Percentiles rank a stretch among this genome's conserved stretches.
phyloP scores from a whole-genome alignment of 2,888 invertebrate species.

The Lomographa bimaculata region DNA sequence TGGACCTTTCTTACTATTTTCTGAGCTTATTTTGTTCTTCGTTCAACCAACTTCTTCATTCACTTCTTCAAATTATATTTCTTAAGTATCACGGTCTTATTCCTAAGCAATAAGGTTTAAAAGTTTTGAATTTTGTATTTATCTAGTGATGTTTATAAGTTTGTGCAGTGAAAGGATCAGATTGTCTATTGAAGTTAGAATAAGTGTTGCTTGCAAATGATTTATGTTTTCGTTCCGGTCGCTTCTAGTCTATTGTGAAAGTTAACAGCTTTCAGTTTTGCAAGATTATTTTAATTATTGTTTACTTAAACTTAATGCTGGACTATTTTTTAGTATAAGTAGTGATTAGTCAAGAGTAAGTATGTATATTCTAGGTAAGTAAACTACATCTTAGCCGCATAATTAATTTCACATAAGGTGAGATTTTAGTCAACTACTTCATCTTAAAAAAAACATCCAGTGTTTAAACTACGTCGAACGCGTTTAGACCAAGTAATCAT shows the following conservation, averaged over 20 bases:
- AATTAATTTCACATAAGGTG: too few relatives aligned
- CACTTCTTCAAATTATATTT: conserved; percentile 23
- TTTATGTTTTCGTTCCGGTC: conserved; percentile 62
- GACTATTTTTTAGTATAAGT: too few relatives aligned
- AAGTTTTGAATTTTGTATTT: background rate
- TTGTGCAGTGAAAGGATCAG: conserved; percentile 46
- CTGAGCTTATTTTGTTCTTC: conserved; percentile 52
- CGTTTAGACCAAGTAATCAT: too few relatives aligned
- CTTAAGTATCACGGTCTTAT: conserved; percentile 37
- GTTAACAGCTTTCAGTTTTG: conserved; percentile 2
- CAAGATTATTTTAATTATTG: too few relatives aligned
- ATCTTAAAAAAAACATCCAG: too few relatives aligned
- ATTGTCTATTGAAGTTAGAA: conserved; percentile 60
- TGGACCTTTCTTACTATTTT: conserved; percentile 49
- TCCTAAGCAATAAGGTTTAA: conserved; percentile 4
- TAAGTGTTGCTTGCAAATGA: conserved; percentile 61
- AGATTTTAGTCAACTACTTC: too few relatives aligned
- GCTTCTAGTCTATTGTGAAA: conserved; percentile 42
- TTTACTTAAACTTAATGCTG: too few relatives aligned
- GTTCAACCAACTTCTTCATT: conserved; percentile 39
- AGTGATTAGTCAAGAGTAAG: too few relatives aligned
- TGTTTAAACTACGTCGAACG: too few relatives aligned
- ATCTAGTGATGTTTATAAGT: conserved; percentile 5
- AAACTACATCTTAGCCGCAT: too few relatives aligned
- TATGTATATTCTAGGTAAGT: too few relatives aligned